Evolutionary conservation across 2,888 invertebrate species (phyloP).

Genomic region (Heliconius ethilla): DNA sequence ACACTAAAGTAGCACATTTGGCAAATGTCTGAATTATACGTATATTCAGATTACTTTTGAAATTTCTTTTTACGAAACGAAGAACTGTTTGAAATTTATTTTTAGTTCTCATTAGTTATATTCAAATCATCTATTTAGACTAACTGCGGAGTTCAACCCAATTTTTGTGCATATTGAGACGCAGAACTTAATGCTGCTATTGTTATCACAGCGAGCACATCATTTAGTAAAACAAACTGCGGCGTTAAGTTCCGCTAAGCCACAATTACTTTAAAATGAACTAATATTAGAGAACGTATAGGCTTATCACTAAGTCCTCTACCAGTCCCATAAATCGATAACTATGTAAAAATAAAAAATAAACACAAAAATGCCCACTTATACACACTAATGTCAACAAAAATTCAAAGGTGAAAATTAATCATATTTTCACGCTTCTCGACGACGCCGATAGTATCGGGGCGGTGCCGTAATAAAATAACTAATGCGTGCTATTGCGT

Average conservation of each 20-base stretch:
- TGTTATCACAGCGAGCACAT: too few species aligned
- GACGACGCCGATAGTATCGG: slow-evolving; percentile 37
- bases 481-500: slow-evolving; percentile 25
- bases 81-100: neutral
- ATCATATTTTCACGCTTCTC: slow-evolving; percentile 37
- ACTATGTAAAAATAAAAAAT: neutral
- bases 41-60: neutral
- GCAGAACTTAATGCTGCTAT: too few species aligned
- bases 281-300: neutral
- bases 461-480: slow-evolving; percentile 31
- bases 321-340: too few species aligned
- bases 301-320: too few species aligned
- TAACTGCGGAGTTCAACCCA: too few species aligned
- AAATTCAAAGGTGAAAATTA: slow-evolving; percentile 33
- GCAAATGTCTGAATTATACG: neutral
- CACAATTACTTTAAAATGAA: neutral
- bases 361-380: slow-evolving; percentile 19
- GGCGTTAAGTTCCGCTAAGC: neutral
- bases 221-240: neutral
- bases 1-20: neutral
- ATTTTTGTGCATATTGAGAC: too few species aligned
- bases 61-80: neutral
- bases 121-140: too few species aligned
- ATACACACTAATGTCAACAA: slow-evolving; percentile 32
- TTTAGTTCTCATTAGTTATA: neutral